These are phyloP conservation scores for Tychaedon coryphoeus DNA, from an alignment of 2,113 vertebrate species.

Conservation along the genomic window DNA sequence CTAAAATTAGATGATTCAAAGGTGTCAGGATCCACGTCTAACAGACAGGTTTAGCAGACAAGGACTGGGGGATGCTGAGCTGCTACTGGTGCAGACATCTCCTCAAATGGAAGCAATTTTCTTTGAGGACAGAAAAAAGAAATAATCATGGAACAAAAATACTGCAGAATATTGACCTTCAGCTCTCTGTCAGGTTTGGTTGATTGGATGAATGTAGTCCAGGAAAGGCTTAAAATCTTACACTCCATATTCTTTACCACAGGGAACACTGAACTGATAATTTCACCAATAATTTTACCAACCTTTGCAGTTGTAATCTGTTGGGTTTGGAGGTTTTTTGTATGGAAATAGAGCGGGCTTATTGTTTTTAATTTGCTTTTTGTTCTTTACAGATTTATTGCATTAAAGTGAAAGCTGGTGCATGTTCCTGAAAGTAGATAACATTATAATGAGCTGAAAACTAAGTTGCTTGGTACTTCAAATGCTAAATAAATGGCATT, in stretches of 20 bases:
- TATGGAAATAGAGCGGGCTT: rapidly evolving
- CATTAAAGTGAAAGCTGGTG: not conserved
- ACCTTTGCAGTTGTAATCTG: not conserved
- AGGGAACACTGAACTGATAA: not conserved
- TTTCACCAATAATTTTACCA: not conserved
- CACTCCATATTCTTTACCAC: not conserved
- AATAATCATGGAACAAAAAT: not conserved
- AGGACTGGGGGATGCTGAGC: not conserved
- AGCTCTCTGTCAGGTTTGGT: not conserved
- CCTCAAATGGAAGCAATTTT: not conserved
- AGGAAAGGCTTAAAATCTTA: not conserved
- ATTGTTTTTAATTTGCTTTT: not conserved
- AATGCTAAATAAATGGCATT: not conserved
- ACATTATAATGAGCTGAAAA: not conserved
- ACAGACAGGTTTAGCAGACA: not conserved
- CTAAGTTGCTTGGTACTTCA: not conserved
- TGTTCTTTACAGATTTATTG: not conserved
- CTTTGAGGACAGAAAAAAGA: not conserved
- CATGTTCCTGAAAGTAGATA: not conserved
- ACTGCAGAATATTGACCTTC: not conserved
- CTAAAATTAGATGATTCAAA: slow-evolving; percentile 28
- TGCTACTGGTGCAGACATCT: not conserved
- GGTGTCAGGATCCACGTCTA: not conserved
- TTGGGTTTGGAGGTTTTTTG: rapidly evolving
- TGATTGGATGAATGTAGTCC: not conserved